These are phyloP conservation scores for Cydia fagiglandana DNA, from an alignment of 1,140 invertebrate species.

Conservation along the genomic window DNA sequence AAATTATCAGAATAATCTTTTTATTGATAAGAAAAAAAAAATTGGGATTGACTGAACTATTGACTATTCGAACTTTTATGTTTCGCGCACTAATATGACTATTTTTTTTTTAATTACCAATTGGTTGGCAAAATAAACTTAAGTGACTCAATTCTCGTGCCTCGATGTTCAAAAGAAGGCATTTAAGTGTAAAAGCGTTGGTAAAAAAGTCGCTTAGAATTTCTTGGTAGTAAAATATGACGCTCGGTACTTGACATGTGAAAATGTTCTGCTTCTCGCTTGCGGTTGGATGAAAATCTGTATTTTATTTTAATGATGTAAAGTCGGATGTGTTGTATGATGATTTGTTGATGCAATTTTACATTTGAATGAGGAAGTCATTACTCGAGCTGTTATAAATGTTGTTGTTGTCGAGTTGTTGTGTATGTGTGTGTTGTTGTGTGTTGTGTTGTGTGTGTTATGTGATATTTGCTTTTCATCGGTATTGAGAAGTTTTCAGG, in stretches of 20 bases:
- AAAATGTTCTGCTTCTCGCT: neutral
- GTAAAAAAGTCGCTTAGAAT: constrained; percentile 5
- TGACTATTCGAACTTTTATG: too few species aligned
- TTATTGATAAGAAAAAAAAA: too few species aligned
- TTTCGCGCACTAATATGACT: neutral
- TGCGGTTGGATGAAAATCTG: neutral
- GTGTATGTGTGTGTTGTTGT: too few species aligned
- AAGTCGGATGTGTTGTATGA: neutral
- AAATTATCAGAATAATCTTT: too few species aligned
- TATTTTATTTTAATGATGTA: constrained; percentile 28
- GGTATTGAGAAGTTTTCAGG: too few species aligned
- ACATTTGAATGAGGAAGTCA: neutral
- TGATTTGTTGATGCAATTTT: neutral
- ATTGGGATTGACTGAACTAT: neutral
- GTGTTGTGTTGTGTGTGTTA: too few species aligned
- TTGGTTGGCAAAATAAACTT: neutral
- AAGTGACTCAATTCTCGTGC: neutral
- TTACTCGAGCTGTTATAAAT: neutral
- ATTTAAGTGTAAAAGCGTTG: neutral
- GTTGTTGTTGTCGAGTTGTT: too few species aligned
- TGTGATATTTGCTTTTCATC: too few species aligned
- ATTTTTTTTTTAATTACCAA: neutral
- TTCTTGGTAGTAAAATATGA: constrained; percentile 10
- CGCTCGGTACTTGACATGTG: constrained; percentile 24
- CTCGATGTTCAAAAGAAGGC: neutral